Base-by-base conservation (phyloP, 2,797 vertebrate species). In the Coilia nasus region DNA sequence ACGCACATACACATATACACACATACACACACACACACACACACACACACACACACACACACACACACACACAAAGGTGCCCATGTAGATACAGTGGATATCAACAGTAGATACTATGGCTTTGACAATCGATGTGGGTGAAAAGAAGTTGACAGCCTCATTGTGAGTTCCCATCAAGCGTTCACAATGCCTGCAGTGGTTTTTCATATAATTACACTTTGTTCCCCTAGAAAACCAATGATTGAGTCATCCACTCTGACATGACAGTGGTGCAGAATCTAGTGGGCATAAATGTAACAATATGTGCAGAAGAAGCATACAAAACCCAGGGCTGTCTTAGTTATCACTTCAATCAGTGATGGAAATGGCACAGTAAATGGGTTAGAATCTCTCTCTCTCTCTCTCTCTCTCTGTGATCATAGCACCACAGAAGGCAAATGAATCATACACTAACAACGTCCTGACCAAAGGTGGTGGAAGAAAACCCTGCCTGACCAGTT, bases 181-280 rank as follows among this genome's bases (percentile, higher is more conserved):
- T 25, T 71, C 71, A 78, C 19, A 78, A 78, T 44, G 71, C 15
- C 71, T 10, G 31, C 35, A 10, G 71, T 21, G 71, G 31, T 21
- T 21, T 78, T 19, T 35, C 28, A 75, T 41, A 35, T 41, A 78
- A 78, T 78, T 78, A 78, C 41, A 41, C 17, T 44, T 19, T 19
- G 41, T 44, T 44, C 71, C 19, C 71, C 15, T 3, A 7, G 71
- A 10, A 21, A 15, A 78, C 17, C 35, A 35, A 21, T 19, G 71
- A 78, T 44, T 78, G 71, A 78, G 71, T 78, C 71, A 78, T 78
- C 71, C 35, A 78, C 71, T 78, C 71, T 7, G 41, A 12, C 9
- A 6, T 44, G 35, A 78, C 17, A 78, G 17, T 2, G 7, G 12
- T 75, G 19, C 35, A 78, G 71, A 17, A 44, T 78, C 35, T 31